Conservation (phyloP, 2,888 invertebrate species). For the Dolomedes plantarius region DNA sequence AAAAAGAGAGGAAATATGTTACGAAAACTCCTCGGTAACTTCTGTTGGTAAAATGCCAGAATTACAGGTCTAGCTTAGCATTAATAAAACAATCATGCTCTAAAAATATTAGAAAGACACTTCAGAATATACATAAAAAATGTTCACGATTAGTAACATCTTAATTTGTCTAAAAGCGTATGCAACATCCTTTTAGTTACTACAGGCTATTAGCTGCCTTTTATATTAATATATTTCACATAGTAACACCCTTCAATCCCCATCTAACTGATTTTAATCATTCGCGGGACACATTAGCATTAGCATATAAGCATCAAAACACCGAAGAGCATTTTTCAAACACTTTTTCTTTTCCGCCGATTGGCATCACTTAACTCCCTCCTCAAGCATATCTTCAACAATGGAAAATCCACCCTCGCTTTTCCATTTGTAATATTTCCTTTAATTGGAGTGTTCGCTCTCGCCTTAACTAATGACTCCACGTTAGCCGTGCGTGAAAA, state of each 20-base stretch:
- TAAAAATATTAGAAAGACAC: no score
- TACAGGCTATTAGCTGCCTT: not conserved
- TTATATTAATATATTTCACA: not conserved
- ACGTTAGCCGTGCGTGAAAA: conserved; percentile 53
- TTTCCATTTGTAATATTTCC: conserved; percentile 57
- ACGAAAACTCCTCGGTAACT: no score
- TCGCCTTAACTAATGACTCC: conserved; percentile 64
- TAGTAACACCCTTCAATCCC: not conserved
- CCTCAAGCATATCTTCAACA: not conserved
- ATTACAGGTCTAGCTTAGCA: no score
- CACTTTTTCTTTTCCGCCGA: not conserved
- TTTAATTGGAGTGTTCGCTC: conserved; percentile 59
- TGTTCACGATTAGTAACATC: not conserved
- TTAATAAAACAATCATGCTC: no score
- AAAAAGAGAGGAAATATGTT: no score
- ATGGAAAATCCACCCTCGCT: not conserved
- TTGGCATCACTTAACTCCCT: not conserved
- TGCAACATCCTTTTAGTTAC: not conserved
- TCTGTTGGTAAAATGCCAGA: no score
- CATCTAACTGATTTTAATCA: not conserved
- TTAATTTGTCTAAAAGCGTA: not conserved
- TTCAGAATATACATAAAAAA: no score
- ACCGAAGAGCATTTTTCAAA: not conserved
- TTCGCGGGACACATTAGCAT: not conserved
- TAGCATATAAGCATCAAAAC: not conserved